phyloP scores from a whole-genome alignment of 1,140 invertebrate genomes.

The Megalopta genalis region DNA sequence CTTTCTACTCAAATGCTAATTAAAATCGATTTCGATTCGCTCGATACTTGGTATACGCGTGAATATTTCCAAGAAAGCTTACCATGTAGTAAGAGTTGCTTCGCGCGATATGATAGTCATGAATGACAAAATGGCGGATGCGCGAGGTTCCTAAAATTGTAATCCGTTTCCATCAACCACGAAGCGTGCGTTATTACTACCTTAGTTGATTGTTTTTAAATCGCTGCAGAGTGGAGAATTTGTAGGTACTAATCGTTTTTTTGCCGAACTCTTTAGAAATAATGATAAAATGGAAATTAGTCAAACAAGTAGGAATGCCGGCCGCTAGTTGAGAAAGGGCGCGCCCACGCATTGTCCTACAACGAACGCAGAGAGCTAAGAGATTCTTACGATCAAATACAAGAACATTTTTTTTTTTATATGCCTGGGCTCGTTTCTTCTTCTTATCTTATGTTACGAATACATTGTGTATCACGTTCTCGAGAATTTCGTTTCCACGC shows the following conservation, averaged over 20 bases:
- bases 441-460: conserved; percentile 50
- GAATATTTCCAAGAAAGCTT: conserved; percentile 22
- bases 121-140: conserved; percentile 68
- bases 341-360: conserved; percentile 62
- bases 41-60: conserved; percentile 24
- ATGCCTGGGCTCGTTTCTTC: conserved; percentile 30
- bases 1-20: not conserved
- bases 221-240: conserved; percentile 25
- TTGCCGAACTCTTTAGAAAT: not conserved
- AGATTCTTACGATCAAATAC: not conserved
- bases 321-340: conserved; percentile 60
- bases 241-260: conserved; percentile 36
- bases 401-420: no score
- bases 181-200: conserved; percentile 32
- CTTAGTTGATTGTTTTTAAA: conserved; percentile 17
- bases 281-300: conserved; percentile 18
- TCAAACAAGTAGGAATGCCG: conserved; percentile 67
- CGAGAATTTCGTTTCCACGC: conserved; percentile 11
- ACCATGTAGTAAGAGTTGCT: conserved; percentile 31
- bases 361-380: not conserved
- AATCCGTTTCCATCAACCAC: conserved; percentile 65
- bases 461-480: conserved; percentile 43
- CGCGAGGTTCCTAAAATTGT: conserved; percentile 36
- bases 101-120: conserved; percentile 37
- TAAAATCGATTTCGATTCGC: conserved; percentile 8